These are phyloP conservation scores for Drosophila bocqueti DNA, from an alignment of 1,140 invertebrate genomes.

Conservation along the genomic window DNA sequence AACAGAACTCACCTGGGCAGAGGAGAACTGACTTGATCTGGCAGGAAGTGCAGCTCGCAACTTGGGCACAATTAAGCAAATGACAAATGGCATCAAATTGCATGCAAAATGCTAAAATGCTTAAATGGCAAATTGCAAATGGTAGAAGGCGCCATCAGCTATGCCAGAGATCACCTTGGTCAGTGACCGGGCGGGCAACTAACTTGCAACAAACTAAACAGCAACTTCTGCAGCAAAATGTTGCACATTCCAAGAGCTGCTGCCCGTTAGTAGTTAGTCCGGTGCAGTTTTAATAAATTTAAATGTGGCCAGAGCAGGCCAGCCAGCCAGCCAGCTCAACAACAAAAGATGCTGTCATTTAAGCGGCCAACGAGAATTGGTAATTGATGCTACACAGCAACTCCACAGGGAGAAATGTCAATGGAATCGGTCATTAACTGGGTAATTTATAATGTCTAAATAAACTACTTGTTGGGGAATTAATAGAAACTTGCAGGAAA, in stretches of 20 bases:
- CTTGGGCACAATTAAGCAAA: conserved; percentile 79
- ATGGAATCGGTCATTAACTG: conserved; percentile 6
- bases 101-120: conserved; percentile 70
- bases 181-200: conserved; percentile 59
- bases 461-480: not conserved
- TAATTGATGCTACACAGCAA: conserved; percentile 59
- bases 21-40: conserved; percentile 9
- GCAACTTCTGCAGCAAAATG: conserved; percentile 43
- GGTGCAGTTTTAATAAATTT: conserved; percentile 82
- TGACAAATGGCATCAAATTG: conserved; percentile 82
- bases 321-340: conserved; percentile 18
- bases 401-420: conserved; percentile 32
- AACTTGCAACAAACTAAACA: conserved; percentile 23
- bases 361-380: conserved; percentile 73
- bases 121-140: conserved; percentile 56
- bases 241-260: conserved; percentile 55
- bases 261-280: conserved; percentile 61
- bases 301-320: conserved; percentile 57
- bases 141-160: conserved; percentile 44
- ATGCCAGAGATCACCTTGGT: conserved; percentile 52
- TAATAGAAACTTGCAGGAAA: not conserved
- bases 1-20: not conserved
- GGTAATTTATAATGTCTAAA: not conserved
- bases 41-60: conserved; percentile 44
- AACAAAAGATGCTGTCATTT: conserved; percentile 69